These are phyloP conservation scores for Macrophya annulata DNA, from an alignment of 2,888 invertebrate genomes.

Conservation along the genomic window DNA sequence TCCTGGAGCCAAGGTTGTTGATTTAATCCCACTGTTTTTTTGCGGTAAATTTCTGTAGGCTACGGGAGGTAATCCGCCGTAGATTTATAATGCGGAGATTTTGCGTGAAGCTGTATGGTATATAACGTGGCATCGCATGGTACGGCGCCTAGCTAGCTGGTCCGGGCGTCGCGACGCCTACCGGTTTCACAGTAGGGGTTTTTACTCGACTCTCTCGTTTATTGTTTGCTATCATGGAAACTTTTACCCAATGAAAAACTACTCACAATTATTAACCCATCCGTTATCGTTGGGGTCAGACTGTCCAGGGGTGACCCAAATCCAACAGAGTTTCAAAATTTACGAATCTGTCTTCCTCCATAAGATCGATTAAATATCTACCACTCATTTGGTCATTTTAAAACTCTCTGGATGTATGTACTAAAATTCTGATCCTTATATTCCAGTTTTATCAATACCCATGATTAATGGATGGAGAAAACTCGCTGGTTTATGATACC, in stretches of 20 bases:
- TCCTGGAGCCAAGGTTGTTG: constrained; percentile 49
- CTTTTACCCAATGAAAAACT: constrained; percentile 45
- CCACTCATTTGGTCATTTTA: neutral
- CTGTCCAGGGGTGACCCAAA: constrained; percentile 22
- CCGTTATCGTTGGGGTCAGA: constrained; percentile 22
- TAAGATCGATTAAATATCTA: constrained; percentile 14
- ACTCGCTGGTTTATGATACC: neutral
- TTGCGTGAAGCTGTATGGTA: constrained; percentile 14
- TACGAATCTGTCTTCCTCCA: constrained; percentile 10
- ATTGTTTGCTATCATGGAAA: constrained; percentile 28
- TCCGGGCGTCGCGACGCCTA: constrained; percentile 1
- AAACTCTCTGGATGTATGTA: neutral
- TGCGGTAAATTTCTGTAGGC: constrained; percentile 61
- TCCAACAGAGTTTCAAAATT: neutral
- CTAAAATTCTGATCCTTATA: neutral
- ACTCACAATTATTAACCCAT: constrained; percentile 44
- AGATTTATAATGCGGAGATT: constrained; percentile 50
- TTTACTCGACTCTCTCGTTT: constrained; percentile 16
- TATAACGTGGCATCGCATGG: neutral
- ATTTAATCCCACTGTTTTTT: constrained; percentile 64
- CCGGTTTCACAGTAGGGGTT: neutral
- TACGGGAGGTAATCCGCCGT: constrained; percentile 44
- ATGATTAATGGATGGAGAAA: neutral
- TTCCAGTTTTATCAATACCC: neutral
- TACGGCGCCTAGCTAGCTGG: neutral